A percentile compares a stretch with the other conserved stretches of the same genome.
phyloP scores from a whole-genome alignment of 2,888 invertebrate genomes.

The Dasysyrphus tricinctus region DNA sequence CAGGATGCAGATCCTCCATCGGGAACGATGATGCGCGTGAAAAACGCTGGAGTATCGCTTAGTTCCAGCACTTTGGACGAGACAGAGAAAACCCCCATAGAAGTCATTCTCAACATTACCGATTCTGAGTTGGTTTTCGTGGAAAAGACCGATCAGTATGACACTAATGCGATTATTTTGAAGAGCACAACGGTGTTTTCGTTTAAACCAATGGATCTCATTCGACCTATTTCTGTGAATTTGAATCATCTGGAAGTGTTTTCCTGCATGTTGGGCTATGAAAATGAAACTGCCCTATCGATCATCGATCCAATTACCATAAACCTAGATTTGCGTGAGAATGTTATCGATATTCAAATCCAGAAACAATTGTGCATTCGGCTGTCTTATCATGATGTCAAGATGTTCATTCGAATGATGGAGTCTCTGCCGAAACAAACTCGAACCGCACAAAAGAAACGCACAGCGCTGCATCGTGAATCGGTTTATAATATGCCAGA shows the following conservation, averaged over 20 bases:
- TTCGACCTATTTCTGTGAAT: conserved; percentile 93
- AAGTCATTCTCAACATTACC: conserved; percentile 96
- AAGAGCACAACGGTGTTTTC: conserved; percentile 95
- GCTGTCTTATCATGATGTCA: conserved; percentile 96
- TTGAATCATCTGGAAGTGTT: conserved; percentile 96
- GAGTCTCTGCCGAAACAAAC: conserved; percentile 94
- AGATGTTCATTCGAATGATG: conserved; percentile 94
- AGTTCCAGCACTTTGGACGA: conserved; percentile 64
- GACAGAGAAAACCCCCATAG: conserved; percentile 81
- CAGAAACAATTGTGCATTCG: conserved; percentile 90
- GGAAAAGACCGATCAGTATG: conserved; percentile 93
- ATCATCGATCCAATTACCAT: conserved; percentile 97
- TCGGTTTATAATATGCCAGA: conserved; percentile 72
- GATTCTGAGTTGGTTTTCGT: conserved; percentile 98
- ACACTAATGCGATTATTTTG: conserved; percentile 97
- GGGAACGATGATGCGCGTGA: conserved; percentile 67
- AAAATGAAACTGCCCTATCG: conserved; percentile 96
- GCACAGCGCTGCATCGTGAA: conserved; percentile 61
- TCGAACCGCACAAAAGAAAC: conserved; percentile 84
- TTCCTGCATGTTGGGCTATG: conserved; percentile 94
- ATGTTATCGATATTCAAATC: conserved; percentile 85
- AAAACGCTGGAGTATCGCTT: conserved; percentile 45
- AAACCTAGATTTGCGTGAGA: conserved; percentile 88
- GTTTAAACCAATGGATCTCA: conserved; percentile 88
- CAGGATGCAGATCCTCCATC: conserved; percentile 83